Base-by-base conservation (phyloP, 2,113 vertebrate species). In the Pseudorasbora parva region DNA sequence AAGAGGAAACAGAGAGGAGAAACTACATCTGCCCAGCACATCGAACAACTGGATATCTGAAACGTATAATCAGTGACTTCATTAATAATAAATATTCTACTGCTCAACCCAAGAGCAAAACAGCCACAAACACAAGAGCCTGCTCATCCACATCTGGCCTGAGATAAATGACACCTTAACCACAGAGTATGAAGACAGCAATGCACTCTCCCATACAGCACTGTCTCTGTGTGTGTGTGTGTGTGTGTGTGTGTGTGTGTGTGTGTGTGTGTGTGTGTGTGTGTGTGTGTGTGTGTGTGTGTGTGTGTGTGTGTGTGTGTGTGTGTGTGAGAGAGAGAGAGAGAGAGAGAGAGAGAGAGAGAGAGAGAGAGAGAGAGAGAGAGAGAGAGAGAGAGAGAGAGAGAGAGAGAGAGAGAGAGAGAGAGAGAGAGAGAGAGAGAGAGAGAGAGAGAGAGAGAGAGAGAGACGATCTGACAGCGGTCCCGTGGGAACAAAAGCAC, bases 401-500 rank as follows among this genome's bases (percentile, higher is more conserved):
- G n/a, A n/a, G n/a, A n/a, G n/a, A n/a, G n/a, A n/a, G n/a, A n/a
- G n/a, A n/a, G n/a, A n/a, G n/a, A n/a, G n/a, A n/a, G n/a, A n/a
- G n/a, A n/a, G n/a, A n/a, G n/a, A n/a, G n/a, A n/a, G n/a, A n/a
- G n/a, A n/a, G n/a, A n/a, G n/a, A n/a, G n/a, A n/a, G n/a, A n/a
- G n/a, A n/a, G n/a, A n/a, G n/a, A n/a, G n/a, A n/a, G n/a, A n/a
- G n/a, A n/a, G n/a, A n/a, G n/a, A n/a, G n/a, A n/a, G n/a, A n/a
- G n/a, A 76, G 68, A 89, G 91, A 81, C 69, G 59, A 25, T 83
- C 72, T 56, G 84, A 92, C 92, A 92, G 77, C 88, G 81, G 89
- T 90, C 91, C 89, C 90, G 82, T 87, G 88, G 90, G 91, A 90
- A 89, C 88, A 89, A 88, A 90, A 93, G 90, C 90, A 96, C 94